A percentile compares a stretch with the other conserved stretches of the same genome.
phyloP scores from a whole-genome alignment of 2,797 vertebrate genomes.

The Cephalopachus bancanus region DNA sequence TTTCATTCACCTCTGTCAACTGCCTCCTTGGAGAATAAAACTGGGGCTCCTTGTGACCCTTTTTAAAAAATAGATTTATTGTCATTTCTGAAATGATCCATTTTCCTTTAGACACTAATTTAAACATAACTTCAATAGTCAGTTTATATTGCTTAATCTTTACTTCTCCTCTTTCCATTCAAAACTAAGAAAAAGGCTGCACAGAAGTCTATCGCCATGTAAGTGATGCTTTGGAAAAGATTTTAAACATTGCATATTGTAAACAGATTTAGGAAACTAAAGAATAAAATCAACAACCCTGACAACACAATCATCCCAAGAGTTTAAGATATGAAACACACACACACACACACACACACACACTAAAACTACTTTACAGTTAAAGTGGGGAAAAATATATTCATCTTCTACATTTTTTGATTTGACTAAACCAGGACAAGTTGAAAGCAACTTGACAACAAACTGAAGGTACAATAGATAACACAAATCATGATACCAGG shows the following conservation, averaged over 20 bases:
- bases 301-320: background rate
- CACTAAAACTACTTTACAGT: background rate
- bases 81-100: conserved; percentile 18
- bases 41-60: background rate
- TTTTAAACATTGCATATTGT: conserved; percentile 46
- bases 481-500: background rate
- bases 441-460: conserved; percentile 58
- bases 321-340: conserved; percentile 23
- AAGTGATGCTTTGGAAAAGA: conserved; percentile 43
- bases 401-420: background rate
- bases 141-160: conserved; percentile 35
- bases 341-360: background rate
- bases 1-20: background rate
- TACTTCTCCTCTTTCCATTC: conserved; percentile 42
- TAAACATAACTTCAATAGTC: conserved; percentile 59
- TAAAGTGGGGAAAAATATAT: background rate
- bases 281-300: conserved; percentile 33
- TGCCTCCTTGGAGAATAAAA: conserved; percentile 26
- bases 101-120: conserved; percentile 51
- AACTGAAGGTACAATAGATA: background rate
- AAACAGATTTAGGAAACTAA: conserved; percentile 58
- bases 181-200: conserved; percentile 15
- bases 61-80: background rate
- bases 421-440: conserved; percentile 47
- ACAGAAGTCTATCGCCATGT: conserved; percentile 13